Percentiles rank a stretch among this genome's conserved stretches.
Evolutionary conservation across 2,797 vertebrate genomes (phyloP).

Genomic region (Sciurus vulgaris): DNA sequence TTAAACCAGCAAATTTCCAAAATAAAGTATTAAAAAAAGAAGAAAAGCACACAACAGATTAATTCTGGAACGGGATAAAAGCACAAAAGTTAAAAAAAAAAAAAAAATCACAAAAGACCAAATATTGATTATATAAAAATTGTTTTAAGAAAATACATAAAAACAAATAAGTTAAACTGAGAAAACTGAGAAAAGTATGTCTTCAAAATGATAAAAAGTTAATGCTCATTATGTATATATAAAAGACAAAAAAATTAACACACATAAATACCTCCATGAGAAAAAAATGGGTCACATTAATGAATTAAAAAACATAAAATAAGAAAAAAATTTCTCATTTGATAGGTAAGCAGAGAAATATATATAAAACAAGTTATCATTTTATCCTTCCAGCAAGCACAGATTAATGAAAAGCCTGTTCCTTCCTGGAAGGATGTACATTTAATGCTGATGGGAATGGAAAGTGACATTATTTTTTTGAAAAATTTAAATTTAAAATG

Average conservation of each 20-base stretch:
- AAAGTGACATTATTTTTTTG: not conserved
- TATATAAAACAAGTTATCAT: not conserved
- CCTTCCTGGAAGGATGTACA: not conserved
- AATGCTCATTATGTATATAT: not conserved
- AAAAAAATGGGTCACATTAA: conserved; percentile 26
- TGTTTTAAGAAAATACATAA: not conserved
- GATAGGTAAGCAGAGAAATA: not conserved
- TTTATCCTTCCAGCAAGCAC: conserved; percentile 15
- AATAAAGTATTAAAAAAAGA: conserved; percentile 8
- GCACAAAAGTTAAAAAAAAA: not conserved
- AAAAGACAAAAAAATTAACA: not conserved
- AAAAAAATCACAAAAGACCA: not conserved
- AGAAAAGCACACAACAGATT: not conserved
- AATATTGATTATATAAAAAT: conserved; percentile 10
- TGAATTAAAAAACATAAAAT: conserved; percentile 19
- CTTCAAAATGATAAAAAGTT: not conserved
- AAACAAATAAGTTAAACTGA: conserved; percentile 38
- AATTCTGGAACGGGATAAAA: not conserved
- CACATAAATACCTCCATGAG: not conserved
- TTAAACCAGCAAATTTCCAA: not conserved
- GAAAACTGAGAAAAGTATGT: not conserved
- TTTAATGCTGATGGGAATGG: not conserved
- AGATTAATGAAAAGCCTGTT: not conserved
- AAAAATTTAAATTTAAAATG: conserved; percentile 21
- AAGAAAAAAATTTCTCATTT: conserved; percentile 3